A percentile compares a stretch with the other conserved stretches of the same genome.
Conservation (phyloP, 2,888 invertebrate species). For the Cheilosia impressa region DNA sequence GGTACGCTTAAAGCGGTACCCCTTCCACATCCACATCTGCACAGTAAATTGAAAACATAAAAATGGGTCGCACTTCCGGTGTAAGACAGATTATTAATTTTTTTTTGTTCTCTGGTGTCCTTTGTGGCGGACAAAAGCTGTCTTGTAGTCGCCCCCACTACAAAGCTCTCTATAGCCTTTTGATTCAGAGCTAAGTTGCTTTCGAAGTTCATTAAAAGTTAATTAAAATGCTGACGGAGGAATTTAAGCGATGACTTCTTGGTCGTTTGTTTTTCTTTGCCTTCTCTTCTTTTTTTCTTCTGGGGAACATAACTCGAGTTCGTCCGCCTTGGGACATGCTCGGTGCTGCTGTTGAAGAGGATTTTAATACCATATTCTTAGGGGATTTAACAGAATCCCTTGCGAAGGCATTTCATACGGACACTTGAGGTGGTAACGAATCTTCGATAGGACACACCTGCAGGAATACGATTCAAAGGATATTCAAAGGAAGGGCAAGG, state of each 20-base stretch:
- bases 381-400: not conserved
- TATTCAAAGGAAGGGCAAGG: not conserved
- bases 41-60: constrained; percentile 20
- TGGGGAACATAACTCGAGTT: not conserved
- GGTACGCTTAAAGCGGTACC: not conserved
- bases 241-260: constrained; percentile 40
- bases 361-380: not conserved
- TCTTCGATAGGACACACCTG: not conserved
- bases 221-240: constrained; percentile 55
- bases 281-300: constrained; percentile 4
- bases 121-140: constrained; percentile 26
- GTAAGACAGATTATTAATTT: not conserved
- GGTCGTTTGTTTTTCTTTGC: constrained; percentile 4
- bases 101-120: constrained; percentile 4
- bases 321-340: not conserved
- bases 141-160: not conserved
- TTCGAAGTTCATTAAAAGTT: constrained; percentile 59
- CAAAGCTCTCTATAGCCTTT: not conserved
- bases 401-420: not conserved
- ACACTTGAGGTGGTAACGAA: not conserved
- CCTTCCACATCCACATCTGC: not conserved
- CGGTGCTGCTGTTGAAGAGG: not conserved
- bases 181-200: constrained; percentile 8
- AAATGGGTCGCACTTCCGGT: constrained; percentile 6
- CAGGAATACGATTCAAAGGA: not conserved